phyloP scores from a whole-genome alignment of 2,888 invertebrate genomes.

The Lepidocyrtoides sp. region DNA sequence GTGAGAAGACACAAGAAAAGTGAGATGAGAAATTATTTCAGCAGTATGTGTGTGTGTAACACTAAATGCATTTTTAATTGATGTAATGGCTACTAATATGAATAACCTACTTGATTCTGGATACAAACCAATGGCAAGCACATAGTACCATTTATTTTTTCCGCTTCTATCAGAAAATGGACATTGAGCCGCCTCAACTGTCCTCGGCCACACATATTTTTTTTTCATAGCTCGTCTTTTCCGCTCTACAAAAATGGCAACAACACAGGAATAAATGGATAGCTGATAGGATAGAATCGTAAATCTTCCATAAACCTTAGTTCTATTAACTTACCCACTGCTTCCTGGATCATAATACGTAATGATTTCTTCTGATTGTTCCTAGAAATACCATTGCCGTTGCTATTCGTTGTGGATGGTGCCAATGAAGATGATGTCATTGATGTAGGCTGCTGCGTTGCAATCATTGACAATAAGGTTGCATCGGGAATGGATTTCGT shows the following conservation, averaged over 20 bases:
- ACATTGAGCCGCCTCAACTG: constrained; percentile 48
- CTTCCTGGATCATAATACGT: constrained; percentile 12
- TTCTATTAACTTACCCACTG: neutral
- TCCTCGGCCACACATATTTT: constrained; percentile 17
- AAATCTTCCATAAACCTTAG: no score
- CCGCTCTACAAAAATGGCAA: neutral
- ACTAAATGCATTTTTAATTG: no score
- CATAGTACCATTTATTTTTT: constrained; percentile 60
- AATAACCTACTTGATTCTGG: constrained; percentile 43
- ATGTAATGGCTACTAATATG: neutral
- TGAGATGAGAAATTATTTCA: neutral
- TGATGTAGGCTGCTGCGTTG: neutral
- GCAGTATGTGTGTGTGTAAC: neutral
- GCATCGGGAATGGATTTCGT: no score
- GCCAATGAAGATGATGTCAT: neutral
- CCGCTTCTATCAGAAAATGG: constrained; percentile 39
- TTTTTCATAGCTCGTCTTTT: neutral
- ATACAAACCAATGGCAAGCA: constrained; percentile 28
- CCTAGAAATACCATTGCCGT: neutral
- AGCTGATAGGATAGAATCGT: no score
- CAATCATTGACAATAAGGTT: no score
- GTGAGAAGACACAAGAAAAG: neutral
- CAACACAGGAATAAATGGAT: no score
- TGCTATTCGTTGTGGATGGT: neutral
- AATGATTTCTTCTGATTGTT: constrained; percentile 23